Base-by-base conservation (phyloP, 2,888 invertebrate genomes). In the Falcaria lacertinaria region DNA sequence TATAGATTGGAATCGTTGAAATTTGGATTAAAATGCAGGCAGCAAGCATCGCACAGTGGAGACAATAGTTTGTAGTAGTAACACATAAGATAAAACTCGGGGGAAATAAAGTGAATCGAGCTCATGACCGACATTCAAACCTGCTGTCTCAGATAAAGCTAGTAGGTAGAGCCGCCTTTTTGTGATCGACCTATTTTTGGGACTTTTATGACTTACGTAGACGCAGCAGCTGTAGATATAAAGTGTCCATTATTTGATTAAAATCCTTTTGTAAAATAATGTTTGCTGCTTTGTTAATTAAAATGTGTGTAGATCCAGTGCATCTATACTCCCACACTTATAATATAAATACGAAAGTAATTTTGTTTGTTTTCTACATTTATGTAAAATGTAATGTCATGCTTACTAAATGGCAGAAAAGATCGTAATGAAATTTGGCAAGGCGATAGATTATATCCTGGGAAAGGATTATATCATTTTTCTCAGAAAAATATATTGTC, bases 91-190 rank as follows among this genome's bases (percentile, higher is more conserved):
- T 66, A 67, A 60, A 69, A 53, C 69, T 66, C 70, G 38, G 39
- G 70, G 70, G 73, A 72, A 75, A 76, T 76, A 74, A 74, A 73
- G 64, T 58, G 69, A 75, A 80, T 72, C 64, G 68, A 60, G 58
- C 69, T 69, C 67, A 65, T 59, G 74, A 66, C 65, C 65, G 69
- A 56, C 71, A 72, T 72, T 73, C 68, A 64, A 74, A 69, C 62
- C 57, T 65, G 54, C 62, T 60, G 60, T 65, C 62, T 64, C 54
- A 70, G 67, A 75, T 73, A 76, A 70, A 68, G 60, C 54, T 57
- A 61, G 54, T 48, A 50, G 59, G 46, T 48, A 55, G 50, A 48
- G 55, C 52, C 38, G 60, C 55, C 60, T 60, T 64, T 69, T 68
- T 64, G 59, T 61, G 69, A 74, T 63, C 69, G 66, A 48, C 55